Conservation (phyloP, 2,888 invertebrate genomes). For the Andrena camellia region DNA sequence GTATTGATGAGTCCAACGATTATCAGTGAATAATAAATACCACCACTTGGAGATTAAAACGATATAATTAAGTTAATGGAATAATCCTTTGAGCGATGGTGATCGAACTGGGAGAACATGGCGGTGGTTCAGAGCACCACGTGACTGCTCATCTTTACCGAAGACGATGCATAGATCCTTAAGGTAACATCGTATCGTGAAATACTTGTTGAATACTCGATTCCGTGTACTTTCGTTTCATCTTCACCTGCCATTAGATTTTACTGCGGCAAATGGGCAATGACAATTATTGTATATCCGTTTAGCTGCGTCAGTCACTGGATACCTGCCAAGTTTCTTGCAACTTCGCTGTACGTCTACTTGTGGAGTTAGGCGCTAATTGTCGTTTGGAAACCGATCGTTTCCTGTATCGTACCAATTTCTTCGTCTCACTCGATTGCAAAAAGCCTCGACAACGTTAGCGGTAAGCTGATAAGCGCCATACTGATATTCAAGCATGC, state of each 20-base stretch:
- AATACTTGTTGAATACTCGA: background rate
- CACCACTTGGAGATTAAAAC: background rate
- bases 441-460: slow-evolving; percentile 1
- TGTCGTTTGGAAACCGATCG: slow-evolving; percentile 62
- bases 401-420: slow-evolving; percentile 51
- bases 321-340: slow-evolving; percentile 60
- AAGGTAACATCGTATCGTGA: slow-evolving; percentile 23
- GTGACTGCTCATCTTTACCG: slow-evolving; percentile 30
- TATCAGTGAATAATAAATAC: background rate
- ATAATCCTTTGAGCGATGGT: background rate
- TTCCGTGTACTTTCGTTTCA: background rate
- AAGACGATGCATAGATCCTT: background rate
- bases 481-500: background rate
- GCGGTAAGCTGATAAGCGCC: slow-evolving; percentile 27
- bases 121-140: slow-evolving; percentile 53
- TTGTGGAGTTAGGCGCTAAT: slow-evolving; percentile 51
- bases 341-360: slow-evolving; percentile 51
- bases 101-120: slow-evolving; percentile 46
- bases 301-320: slow-evolving; percentile 46
- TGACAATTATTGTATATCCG: slow-evolving; percentile 30
- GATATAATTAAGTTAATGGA: background rate
- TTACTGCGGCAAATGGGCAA: slow-evolving; percentile 9
- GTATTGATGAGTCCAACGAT: background rate
- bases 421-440: background rate
- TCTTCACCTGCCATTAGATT: background rate